Evolutionary conservation across 2,888 invertebrate species (phyloP).

Genomic region (Monopis laevigella): DNA sequence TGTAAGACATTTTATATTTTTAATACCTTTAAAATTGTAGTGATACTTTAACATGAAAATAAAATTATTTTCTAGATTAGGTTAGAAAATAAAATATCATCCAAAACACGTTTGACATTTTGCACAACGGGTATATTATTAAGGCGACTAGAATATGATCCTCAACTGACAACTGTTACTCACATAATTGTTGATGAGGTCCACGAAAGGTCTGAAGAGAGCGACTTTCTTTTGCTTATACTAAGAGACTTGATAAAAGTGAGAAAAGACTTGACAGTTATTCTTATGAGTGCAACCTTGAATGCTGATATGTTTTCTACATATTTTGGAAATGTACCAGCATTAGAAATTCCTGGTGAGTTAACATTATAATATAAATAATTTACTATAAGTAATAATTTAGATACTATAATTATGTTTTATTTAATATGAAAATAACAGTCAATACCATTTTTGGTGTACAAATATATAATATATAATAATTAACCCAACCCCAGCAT

Average conservation of each 20-base stretch:
- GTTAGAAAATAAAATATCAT: conserved; percentile 80
- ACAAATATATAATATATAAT: no score
- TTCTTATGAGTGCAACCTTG: conserved; percentile 94
- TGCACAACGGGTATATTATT: conserved; percentile 94
- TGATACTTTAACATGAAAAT: no score
- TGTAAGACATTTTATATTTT: no score
- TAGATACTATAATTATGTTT: no score
- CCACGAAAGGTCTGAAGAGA: conserved; percentile 90
- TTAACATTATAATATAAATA: no score
- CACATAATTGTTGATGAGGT: conserved; percentile 93
- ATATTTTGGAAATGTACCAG: conserved; percentile 83
- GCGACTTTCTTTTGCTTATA: conserved; percentile 88
- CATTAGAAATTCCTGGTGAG: conserved; percentile 80
- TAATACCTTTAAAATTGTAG: no score
- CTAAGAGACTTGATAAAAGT: conserved; percentile 78
- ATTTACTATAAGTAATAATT: no score
- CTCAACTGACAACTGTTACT: conserved; percentile 77
- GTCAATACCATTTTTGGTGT: no score
- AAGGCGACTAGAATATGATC: conserved; percentile 83
- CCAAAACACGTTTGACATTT: conserved; percentile 84
- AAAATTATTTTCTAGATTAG: conserved; percentile 81
- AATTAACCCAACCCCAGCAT: no score
- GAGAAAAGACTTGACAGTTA: conserved; percentile 80
- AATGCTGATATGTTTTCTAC: conserved; percentile 85
- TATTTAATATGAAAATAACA: no score